Evolutionary conservation across 2,797 vertebrate species (phyloP).

Genomic region (Macropodus opercularis): DNA sequence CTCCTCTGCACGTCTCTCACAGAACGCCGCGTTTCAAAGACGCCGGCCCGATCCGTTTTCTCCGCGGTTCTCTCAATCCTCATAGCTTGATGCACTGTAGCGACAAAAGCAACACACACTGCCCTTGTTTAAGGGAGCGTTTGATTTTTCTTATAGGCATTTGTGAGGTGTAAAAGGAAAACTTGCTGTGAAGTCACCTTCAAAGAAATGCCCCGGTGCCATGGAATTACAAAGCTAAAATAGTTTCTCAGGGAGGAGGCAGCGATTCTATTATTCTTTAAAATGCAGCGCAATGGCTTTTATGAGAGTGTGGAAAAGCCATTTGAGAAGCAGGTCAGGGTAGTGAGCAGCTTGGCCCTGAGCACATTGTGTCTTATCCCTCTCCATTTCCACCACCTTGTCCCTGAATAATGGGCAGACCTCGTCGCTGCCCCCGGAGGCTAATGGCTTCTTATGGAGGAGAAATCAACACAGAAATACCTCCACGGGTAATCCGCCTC

Average conservation of each 20-base stretch:
- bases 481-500: slow-evolving; percentile 76
- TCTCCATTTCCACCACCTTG: slow-evolving; percentile 84
- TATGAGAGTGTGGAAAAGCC: slow-evolving; percentile 82
- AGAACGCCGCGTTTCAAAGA: slow-evolving; percentile 52
- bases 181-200: slow-evolving; percentile 84
- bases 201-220: slow-evolving; percentile 79
- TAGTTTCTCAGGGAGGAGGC: slow-evolving; percentile 80
- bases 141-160: slow-evolving; percentile 74
- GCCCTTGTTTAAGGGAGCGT: slow-evolving; percentile 68
- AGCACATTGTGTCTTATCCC: slow-evolving; percentile 82
- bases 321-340: slow-evolving; percentile 83
- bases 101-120: slow-evolving; percentile 49
- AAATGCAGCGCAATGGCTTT: slow-evolving; percentile 84
- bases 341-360: slow-evolving; percentile 77
- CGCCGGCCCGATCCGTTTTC: slow-evolving; percentile 34
- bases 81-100: slow-evolving; percentile 48
- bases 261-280: slow-evolving; percentile 85
- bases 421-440: slow-evolving; percentile 84
- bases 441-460: slow-evolving; percentile 86
- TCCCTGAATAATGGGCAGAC: slow-evolving; percentile 82
- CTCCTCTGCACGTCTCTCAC: slow-evolving; percentile 24
- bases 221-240: slow-evolving; percentile 83
- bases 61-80: slow-evolving; percentile 38
- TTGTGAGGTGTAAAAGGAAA: slow-evolving; percentile 71
- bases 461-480: slow-evolving; percentile 83